Evolutionary conservation across 1,140 invertebrate species (phyloP).

Genomic region (Druon quercuslanigerum): DNA sequence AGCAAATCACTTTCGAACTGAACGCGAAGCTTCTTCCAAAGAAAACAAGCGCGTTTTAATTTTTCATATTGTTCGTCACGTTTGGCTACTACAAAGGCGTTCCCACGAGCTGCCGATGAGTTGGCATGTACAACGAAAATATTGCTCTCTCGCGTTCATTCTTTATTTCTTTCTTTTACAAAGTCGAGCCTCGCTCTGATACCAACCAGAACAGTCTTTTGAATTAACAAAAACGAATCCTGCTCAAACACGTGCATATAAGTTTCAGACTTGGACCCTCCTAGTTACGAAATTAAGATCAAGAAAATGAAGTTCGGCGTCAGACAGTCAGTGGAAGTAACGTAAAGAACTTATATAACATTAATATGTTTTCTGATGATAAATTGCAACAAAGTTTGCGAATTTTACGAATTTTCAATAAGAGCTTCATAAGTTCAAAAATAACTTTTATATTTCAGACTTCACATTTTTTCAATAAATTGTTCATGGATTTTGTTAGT

Average conservation of each 20-base stretch:
- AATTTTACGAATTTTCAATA: no score
- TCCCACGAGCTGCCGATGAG: conserved; percentile 68
- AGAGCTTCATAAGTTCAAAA: no score
- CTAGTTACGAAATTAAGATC: background rate
- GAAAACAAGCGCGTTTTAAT: conserved; percentile 64
- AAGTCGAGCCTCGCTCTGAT: conserved; percentile 46
- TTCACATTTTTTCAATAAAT: no score
- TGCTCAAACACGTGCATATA: background rate
- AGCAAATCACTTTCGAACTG: conserved; percentile 64
- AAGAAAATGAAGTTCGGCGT: background rate
- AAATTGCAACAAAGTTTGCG: no score
- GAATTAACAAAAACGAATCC: conserved; percentile 20
- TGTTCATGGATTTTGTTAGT: no score
- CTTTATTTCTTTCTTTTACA: conserved; percentile 51
- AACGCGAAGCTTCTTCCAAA: conserved; percentile 56
- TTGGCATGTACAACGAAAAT: conserved; percentile 70
- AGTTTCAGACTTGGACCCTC: background rate
- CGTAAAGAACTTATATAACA: no score
- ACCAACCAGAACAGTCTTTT: conserved; percentile 20
- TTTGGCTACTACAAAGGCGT: conserved; percentile 63
- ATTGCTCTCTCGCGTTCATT: conserved; percentile 52
- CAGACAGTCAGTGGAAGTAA: no score
- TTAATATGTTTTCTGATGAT: no score
- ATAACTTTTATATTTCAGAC: no score
- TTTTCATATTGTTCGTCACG: conserved; percentile 68